A percentile compares a stretch with the other conserved stretches of the same genome.
phyloP scores from a whole-genome alignment of 2,797 vertebrate species.

The Acanthurus tractus region DNA sequence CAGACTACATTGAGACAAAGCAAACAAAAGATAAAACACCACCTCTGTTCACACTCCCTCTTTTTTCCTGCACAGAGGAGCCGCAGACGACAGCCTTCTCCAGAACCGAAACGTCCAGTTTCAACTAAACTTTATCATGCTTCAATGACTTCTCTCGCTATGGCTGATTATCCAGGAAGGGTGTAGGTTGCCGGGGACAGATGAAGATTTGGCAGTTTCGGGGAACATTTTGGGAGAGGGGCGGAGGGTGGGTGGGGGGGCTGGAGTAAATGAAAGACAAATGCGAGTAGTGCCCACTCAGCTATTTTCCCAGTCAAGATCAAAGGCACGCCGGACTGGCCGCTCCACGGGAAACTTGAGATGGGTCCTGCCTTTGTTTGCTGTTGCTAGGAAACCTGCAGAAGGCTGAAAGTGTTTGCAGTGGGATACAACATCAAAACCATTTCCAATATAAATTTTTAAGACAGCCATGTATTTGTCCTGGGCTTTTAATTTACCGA shows the following conservation, averaged over 20 bases:
- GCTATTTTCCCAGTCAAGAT: slow-evolving; percentile 88
- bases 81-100: slow-evolving; percentile 47
- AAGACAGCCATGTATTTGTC: slow-evolving; percentile 84
- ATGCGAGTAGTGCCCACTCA: slow-evolving; percentile 87
- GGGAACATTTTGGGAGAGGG: slow-evolving; percentile 77
- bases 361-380: slow-evolving; percentile 90
- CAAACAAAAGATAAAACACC: slow-evolving; percentile 55
- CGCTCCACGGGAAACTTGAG: slow-evolving; percentile 89
- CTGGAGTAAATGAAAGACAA: slow-evolving; percentile 88
- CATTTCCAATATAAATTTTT: slow-evolving; percentile 89
- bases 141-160: slow-evolving; percentile 75
- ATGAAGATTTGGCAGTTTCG: slow-evolving; percentile 88
- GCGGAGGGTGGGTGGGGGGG: slow-evolving; percentile 51
- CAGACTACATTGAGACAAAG: slow-evolving; percentile 50
- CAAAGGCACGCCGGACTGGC: slow-evolving; percentile 84
- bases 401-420: slow-evolving; percentile 88
- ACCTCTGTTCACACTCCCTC: slow-evolving; percentile 40
- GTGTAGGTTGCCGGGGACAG: slow-evolving; percentile 79
- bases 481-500: slow-evolving; percentile 77
- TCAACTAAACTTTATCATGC: slow-evolving; percentile 71
- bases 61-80: slow-evolving; percentile 28
- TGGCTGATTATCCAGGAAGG: slow-evolving; percentile 78
- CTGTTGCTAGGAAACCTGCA: slow-evolving; percentile 89
- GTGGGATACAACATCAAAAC: slow-evolving; percentile 88
- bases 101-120: slow-evolving; percentile 66